Percentiles rank a stretch among this genome's conserved stretches.
Evolutionary conservation across 2,888 invertebrate genomes (phyloP).

Genomic region (Marasmarcha lunaedactyla): DNA sequence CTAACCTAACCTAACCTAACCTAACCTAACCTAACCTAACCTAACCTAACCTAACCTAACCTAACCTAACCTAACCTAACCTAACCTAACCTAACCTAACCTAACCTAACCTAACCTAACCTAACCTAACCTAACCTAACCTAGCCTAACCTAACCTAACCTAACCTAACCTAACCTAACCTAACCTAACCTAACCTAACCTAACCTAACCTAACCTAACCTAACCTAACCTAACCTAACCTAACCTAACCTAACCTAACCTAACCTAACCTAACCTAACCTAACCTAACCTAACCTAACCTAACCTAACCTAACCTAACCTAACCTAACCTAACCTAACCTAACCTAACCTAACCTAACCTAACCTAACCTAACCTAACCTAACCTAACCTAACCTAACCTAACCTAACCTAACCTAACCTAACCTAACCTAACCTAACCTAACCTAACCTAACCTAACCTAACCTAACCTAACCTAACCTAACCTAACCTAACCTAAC

Average conservation of each 20-base stretch:
- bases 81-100: slow-evolving; percentile 17
- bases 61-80: slow-evolving; percentile 16
- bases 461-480: slow-evolving; percentile 10
- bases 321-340: slow-evolving; percentile 15
- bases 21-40: slow-evolving; percentile 16
- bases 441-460: slow-evolving; percentile 11
- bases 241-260: slow-evolving; percentile 15
- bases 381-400: slow-evolving; percentile 14
- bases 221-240: slow-evolving; percentile 16
- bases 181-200: slow-evolving; percentile 16
- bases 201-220: slow-evolving; percentile 16
- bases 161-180: slow-evolving; percentile 17
- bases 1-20: slow-evolving; percentile 18
- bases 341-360: slow-evolving; percentile 14
- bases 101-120: slow-evolving; percentile 16
- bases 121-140: slow-evolving; percentile 17
- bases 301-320: slow-evolving; percentile 15
- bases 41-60: slow-evolving; percentile 14
- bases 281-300: slow-evolving; percentile 14
- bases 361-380: slow-evolving; percentile 12
- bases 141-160: slow-evolving; percentile 16
- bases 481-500: slow-evolving; percentile 12
- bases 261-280: slow-evolving; percentile 14
- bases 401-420: slow-evolving; percentile 13
- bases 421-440: slow-evolving; percentile 13